Conservation (phyloP, 1,140 invertebrate species). For the Scaptomyza montana region DNA sequence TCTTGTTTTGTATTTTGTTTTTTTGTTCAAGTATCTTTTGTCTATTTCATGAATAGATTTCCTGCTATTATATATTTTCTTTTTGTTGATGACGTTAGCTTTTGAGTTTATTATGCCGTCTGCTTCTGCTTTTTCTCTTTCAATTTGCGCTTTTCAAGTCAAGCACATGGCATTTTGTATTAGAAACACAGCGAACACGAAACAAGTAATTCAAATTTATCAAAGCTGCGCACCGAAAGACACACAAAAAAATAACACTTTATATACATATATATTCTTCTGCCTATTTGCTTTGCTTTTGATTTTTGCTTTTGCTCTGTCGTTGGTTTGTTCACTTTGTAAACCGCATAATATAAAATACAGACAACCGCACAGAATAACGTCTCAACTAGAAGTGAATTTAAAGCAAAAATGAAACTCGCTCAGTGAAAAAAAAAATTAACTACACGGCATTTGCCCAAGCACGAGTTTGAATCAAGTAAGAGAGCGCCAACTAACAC, state of each 20-base stretch:
- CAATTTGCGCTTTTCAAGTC: slow-evolving; percentile 64
- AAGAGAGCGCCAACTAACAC: slow-evolving; percentile 10
- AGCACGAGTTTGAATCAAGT: slow-evolving; percentile 70
- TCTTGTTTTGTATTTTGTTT: slow-evolving; percentile 30
- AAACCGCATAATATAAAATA: slow-evolving; percentile 53
- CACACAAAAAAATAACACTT: slow-evolving; percentile 40
- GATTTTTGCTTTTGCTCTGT: slow-evolving; percentile 37
- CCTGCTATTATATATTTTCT: slow-evolving; percentile 34
- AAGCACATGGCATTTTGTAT: slow-evolving; percentile 68
- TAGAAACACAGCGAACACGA: slow-evolving; percentile 48
- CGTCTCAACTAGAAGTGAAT: slow-evolving; percentile 81
- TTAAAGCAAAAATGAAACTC: slow-evolving; percentile 18
- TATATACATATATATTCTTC: slow-evolving; percentile 29
- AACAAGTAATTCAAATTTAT: slow-evolving; percentile 75
- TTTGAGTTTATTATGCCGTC: slow-evolving; percentile 32
- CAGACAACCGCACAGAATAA: slow-evolving; percentile 77
- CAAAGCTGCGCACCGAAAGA: slow-evolving; percentile 46
- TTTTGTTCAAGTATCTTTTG: slow-evolving; percentile 9
- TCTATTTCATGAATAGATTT: slow-evolving; percentile 58
- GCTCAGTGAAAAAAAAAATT: slow-evolving; percentile 14
- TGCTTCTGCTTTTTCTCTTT: slow-evolving; percentile 40
- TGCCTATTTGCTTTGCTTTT: slow-evolving; percentile 34
- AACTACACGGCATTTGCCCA: slow-evolving; percentile 44
- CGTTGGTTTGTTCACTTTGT: slow-evolving; percentile 40
- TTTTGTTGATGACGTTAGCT: slow-evolving; percentile 70